Evolutionary conservation across 1,140 invertebrate genomes (phyloP).

Genomic region (Dendroctonus valens): DNA sequence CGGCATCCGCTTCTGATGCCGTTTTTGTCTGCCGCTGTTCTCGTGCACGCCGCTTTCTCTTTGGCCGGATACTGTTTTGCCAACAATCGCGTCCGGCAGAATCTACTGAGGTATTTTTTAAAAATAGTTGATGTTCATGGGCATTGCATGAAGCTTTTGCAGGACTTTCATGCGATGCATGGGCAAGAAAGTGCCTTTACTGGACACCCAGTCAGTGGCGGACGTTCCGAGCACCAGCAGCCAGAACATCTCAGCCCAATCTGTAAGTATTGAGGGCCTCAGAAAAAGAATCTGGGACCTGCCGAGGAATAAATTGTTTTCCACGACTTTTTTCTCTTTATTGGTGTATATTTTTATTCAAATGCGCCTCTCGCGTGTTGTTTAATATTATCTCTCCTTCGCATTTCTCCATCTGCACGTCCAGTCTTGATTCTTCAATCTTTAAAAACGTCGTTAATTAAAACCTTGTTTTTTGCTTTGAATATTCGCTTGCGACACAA

Average conservation of each 20-base stretch:
- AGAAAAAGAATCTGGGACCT: no score
- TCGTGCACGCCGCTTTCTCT: conserved; percentile 73
- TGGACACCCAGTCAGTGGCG: conserved; percentile 69
- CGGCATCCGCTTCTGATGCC: conserved; percentile 70
- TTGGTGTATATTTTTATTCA: no score
- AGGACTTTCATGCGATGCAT: conserved; percentile 68
- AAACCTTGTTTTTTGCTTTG: no score
- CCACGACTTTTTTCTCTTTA: no score
- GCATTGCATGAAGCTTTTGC: not conserved
- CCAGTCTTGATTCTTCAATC: no score
- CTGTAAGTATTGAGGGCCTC: conserved; percentile 47
- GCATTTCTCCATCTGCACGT: no score
- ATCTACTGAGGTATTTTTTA: conserved; percentile 56
- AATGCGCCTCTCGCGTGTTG: no score
- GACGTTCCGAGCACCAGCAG: conserved; percentile 65
- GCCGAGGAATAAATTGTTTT: no score
- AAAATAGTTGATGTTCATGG: not conserved
- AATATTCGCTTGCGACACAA: no score
- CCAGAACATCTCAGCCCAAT: conserved; percentile 66
- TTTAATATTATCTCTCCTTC: no score
- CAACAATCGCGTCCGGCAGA: conserved; percentile 73
- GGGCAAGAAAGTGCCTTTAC: conserved; percentile 79
- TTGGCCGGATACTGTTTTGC: conserved; percentile 81
- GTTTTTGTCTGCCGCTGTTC: conserved; percentile 67
- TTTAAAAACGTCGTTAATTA: no score